phyloP scores from a whole-genome alignment of 2,888 invertebrate genomes.

The Metalampra italica region DNA sequence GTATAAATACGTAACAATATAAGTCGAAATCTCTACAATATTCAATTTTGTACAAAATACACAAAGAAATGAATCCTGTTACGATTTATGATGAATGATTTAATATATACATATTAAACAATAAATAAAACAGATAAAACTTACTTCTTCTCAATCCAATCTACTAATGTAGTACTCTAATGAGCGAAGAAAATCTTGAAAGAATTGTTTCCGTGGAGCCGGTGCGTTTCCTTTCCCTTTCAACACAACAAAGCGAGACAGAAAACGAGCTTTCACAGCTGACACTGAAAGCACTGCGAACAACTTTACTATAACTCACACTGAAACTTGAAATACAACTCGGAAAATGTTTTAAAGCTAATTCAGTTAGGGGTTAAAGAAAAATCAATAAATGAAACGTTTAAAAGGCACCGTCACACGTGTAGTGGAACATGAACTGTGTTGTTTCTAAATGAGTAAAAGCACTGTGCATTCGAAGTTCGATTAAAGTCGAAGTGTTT shows the following conservation, averaged over 20 bases:
- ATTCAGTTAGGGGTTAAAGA: conserved; percentile 29
- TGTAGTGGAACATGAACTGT: conserved; percentile 30
- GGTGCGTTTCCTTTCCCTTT: conserved; percentile 65
- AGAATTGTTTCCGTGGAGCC: conserved; percentile 49
- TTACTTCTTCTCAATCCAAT: conserved; percentile 63
- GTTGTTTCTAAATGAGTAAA: conserved; percentile 32
- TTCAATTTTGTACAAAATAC: too few species aligned
- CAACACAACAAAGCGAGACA: conserved; percentile 54
- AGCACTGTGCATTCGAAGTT: conserved; percentile 43
- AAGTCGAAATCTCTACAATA: too few species aligned
- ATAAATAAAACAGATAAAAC: conserved; percentile 21
- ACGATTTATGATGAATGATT: too few species aligned
- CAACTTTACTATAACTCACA: conserved; percentile 65
- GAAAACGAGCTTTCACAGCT: conserved; percentile 55
- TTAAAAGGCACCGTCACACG: conserved; percentile 28
- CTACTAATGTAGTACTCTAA: too few species aligned
- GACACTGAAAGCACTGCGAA: conserved; percentile 68
- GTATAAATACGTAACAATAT: too few species aligned
- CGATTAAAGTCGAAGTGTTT: conserved; percentile 43
- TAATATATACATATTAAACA: not conserved
- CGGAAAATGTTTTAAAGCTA: conserved; percentile 33
- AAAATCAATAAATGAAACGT: conserved; percentile 35
- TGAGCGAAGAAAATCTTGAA: conserved; percentile 61
- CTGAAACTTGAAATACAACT: conserved; percentile 38
- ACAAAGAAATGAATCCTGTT: too few species aligned